Base-by-base conservation (phyloP, 2,113 vertebrate species). In the Phyllostomus hastatus region DNA sequence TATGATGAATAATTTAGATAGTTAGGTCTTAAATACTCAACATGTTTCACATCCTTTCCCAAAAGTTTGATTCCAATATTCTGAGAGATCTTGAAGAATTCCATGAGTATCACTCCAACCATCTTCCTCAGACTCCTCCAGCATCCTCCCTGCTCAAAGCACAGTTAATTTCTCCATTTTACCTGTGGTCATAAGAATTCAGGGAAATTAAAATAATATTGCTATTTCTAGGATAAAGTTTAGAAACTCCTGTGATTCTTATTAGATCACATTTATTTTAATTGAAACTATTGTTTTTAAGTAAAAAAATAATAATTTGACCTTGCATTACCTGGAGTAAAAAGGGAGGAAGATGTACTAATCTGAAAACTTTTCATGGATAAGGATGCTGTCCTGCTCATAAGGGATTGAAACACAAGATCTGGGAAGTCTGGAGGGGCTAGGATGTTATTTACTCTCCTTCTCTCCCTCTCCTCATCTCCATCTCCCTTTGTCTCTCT, bases 1-100 rank as follows among this genome's bases (percentile, higher is more conserved):
- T 1, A 59, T 95, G 92, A 95, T 93, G 90, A 96, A 97, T 97
- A 95, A 94, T 97, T 97, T 84, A 95, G 48, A 85, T 86, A 94
- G 88, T 97, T 92, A 94, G 31, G 22, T 97, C 20, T 43, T 96
- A 95, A 97, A 88, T 67, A 95, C 92, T 54, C 70, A 92, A 84
- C 84, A 85, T 90, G 94, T 88, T 97, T 95, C 96, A 93, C 50
- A 95, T 88, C 38, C 12, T 11, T 95, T 10, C 52, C 20, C 57
- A 86, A 86, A 20, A 61, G 57, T 91, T 89, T 75, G 38, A 94
- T 87, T 95, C 38, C 79, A 93, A 0, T 33, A 86, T 43, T 54
- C 41, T 1, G 1, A 94, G 38, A 88, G 41, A 82, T 91, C 61
- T 80, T 89, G 5, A 92, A 85, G 38, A 84, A 76, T 84, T 72